Evolutionary conservation across 2,113 vertebrate species (phyloP), one percentile per base, ranked within the genome.

Genomic region (Etia nguti): DNA sequence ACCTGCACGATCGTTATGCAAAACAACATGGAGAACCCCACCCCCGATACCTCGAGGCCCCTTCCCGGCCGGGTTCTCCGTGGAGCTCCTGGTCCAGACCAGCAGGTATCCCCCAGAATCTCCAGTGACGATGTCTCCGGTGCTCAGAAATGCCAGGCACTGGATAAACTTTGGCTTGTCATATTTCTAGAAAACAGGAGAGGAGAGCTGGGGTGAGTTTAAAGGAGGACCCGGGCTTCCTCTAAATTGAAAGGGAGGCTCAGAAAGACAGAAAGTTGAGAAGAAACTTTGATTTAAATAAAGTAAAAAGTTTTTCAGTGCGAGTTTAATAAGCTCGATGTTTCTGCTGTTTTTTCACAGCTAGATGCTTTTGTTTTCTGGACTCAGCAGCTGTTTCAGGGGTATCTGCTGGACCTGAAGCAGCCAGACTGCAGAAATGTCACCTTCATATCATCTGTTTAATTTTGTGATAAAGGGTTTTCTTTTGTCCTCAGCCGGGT

Each of bases 161-260:
- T 99, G 99, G 41, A 99, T 95, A 81, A 99, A 99, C 95, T 99
- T 99, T 11, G 99, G 98, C 93, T 99, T 99, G 95, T 99, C 99
- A 0, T 98, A 99, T 97, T 99, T 99, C 99, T 99, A 95, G n/a
- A 34, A 60, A 60, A 16, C 83, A 3, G 10, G 6, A 5, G 50
- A n/a, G 22, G 5, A 24, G n/a, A 6, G 10, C 6, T 3, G 5
- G 4, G 52, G 7, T 6, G 10, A 36, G 6, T 46, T 24, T 12
- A 8, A 20, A 48, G 62, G 11, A 10, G 56, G 46, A 80, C n/a
- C 34, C 18, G 18, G 36, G 31, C 18, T 36, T 38, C 31, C 18
- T 68, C 11, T 41, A 41, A 7, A 8, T 18, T 18, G 16, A 50
- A 50, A 6, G 7, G 18, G 48, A 8, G 16, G 16, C 48, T 20